Evolutionary conservation across 2,113 vertebrate genomes (phyloP).

Genomic region (Scytalopus superciliaris): DNA sequence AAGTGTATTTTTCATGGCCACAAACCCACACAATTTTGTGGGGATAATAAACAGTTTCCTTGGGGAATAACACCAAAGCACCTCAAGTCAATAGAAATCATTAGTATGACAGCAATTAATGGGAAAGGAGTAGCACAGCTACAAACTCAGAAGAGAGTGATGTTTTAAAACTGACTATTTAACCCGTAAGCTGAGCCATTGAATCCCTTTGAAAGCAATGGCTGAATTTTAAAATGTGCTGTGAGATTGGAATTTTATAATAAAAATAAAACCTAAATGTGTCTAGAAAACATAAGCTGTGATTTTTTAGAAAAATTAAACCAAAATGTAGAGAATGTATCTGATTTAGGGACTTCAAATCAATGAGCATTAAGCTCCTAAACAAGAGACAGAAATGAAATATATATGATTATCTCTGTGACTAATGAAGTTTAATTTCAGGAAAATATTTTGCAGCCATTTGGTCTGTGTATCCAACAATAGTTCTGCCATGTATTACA

Average conservation of each 20-base stretch:
- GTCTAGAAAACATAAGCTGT: background rate
- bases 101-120: background rate
- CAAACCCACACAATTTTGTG: background rate
- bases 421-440: background rate
- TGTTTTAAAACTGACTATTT: background rate
- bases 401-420: background rate
- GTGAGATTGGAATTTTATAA: background rate
- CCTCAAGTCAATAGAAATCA: background rate
- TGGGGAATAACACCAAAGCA: background rate
- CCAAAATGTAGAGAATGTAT: background rate
- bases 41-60: background rate
- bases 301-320: background rate
- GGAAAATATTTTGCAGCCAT: background rate
- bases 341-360: background rate
- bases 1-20: background rate
- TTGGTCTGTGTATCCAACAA: background rate
- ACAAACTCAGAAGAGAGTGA: background rate
- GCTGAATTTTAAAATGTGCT: background rate
- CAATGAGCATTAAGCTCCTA: background rate
- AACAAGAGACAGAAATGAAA: background rate
- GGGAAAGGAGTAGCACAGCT: background rate
- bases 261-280: background rate
- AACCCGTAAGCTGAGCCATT: background rate
- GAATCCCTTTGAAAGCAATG: background rate
- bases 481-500: background rate